Conservation (phyloP, 2,797 vertebrate species). For the Chanos chanos region DNA sequence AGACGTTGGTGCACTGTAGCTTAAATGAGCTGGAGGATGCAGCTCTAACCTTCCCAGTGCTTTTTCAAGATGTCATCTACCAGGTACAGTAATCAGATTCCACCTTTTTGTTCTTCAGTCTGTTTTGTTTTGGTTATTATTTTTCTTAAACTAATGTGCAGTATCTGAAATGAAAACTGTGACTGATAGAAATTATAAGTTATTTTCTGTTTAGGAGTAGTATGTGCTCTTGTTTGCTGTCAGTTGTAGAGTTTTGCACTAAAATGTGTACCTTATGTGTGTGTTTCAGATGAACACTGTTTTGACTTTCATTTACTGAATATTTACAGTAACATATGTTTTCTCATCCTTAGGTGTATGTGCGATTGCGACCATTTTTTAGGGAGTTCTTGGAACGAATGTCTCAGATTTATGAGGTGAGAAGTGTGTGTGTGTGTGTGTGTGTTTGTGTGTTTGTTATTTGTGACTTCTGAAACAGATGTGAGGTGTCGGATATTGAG, state of each 20-base stretch:
- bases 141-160: too few relatives aligned
- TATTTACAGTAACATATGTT: background rate
- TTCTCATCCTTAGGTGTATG: conserved; percentile 72
- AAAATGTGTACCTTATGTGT: too few relatives aligned
- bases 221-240: too few relatives aligned
- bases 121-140: too few relatives aligned
- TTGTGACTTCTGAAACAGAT: too few relatives aligned
- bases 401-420: conserved; percentile 89
- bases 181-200: too few relatives aligned
- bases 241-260: too few relatives aligned
- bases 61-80: conserved; percentile 85
- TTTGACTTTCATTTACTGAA: background rate
- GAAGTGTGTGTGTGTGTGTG: background rate
- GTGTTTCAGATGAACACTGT: too few relatives aligned
- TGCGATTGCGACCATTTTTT: conserved; percentile 85
- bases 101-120: conserved; percentile 37
- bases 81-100: conserved; percentile 64
- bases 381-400: conserved; percentile 86
- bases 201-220: too few relatives aligned
- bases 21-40: conserved; percentile 78
- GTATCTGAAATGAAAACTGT: too few relatives aligned
- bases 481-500: too few relatives aligned
- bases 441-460: background rate
- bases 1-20: conserved; percentile 88
- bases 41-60: conserved; percentile 75